These are phyloP conservation scores for Hoplias malabaricus DNA, from an alignment of 2,113 vertebrate genomes.

Conservation along the genomic window DNA sequence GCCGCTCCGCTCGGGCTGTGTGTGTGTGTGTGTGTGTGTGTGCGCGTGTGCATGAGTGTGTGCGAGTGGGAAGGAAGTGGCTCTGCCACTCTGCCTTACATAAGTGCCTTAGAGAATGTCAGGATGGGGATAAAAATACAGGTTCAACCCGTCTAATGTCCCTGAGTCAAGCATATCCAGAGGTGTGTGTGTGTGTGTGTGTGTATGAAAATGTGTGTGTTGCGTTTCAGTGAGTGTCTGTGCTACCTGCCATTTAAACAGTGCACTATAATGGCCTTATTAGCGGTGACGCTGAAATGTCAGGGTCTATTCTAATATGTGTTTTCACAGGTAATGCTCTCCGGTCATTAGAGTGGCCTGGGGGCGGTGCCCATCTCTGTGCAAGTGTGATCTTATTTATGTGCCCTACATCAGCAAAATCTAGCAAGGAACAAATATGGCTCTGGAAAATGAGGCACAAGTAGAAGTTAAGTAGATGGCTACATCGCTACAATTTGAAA, in stretches of 20 bases:
- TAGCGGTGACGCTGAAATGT: conserved; percentile 52
- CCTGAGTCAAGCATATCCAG: conserved; percentile 43
- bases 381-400: conserved; percentile 29
- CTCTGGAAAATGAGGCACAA: conserved; percentile 8
- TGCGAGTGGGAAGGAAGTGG: conserved; percentile 33
- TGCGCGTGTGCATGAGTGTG: conserved; percentile 2
- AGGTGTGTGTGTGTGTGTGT: conserved; percentile 33
- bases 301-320: conserved; percentile 53
- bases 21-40: conserved; percentile 14
- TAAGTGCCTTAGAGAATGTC: conserved; percentile 50
- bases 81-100: conserved; percentile 55
- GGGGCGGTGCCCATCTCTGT: conserved; percentile 25
- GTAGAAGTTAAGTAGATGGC: background rate
- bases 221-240: conserved; percentile 31
- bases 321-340: conserved; percentile 51
- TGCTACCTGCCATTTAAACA: conserved; percentile 51
- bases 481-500: background rate
- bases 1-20: conserved; percentile 15
- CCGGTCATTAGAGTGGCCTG: conserved; percentile 45
- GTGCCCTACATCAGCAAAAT: conserved; percentile 32
- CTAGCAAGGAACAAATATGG: conserved; percentile 9
- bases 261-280: conserved; percentile 50
- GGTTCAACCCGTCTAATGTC: conserved; percentile 52
- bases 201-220: conserved; percentile 20
- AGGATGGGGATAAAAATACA: conserved; percentile 54